phyloP scores from a whole-genome alignment of 2,888 invertebrate species.

The Pocota personata region DNA sequence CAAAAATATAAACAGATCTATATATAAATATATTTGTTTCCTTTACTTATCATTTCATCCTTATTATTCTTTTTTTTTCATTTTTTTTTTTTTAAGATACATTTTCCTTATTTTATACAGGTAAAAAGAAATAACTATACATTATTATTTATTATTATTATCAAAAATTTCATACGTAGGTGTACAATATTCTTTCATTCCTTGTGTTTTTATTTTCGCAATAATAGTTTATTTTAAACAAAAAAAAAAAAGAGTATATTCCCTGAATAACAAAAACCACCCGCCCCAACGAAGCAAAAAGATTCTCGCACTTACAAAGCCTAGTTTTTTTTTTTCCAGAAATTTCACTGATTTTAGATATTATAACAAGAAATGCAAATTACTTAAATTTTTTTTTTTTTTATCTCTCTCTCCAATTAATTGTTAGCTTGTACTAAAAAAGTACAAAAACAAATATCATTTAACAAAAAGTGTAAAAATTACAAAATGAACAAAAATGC shows the following conservation, averaged over 20 bases:
- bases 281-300: constrained; percentile 28
- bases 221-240: constrained; percentile 23
- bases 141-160: constrained; percentile 50
- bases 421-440: background rate
- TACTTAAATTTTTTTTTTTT: background rate
- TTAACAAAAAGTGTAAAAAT: constrained; percentile 1
- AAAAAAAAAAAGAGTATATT: constrained; percentile 44
- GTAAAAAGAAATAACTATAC: constrained; percentile 71
- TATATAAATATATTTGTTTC: constrained; percentile 70
- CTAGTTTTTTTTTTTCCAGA: constrained; percentile 11
- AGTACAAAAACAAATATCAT: background rate
- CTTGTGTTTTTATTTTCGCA: background rate
- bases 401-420: background rate
- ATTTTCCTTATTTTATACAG: constrained; percentile 69
- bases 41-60: constrained; percentile 65
- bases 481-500: constrained; percentile 42
- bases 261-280: constrained; percentile 65
- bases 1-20: constrained; percentile 51
- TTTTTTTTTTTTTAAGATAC: constrained; percentile 45
- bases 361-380: constrained; percentile 45
- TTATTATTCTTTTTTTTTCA: background rate
- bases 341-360: background rate
- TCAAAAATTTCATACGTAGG: constrained; percentile 48
- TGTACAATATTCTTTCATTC: constrained; percentile 37
- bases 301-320: constrained; percentile 29